phyloP scores from a whole-genome alignment of 2,113 vertebrate genomes.

The Spea multiplicata region DNA sequence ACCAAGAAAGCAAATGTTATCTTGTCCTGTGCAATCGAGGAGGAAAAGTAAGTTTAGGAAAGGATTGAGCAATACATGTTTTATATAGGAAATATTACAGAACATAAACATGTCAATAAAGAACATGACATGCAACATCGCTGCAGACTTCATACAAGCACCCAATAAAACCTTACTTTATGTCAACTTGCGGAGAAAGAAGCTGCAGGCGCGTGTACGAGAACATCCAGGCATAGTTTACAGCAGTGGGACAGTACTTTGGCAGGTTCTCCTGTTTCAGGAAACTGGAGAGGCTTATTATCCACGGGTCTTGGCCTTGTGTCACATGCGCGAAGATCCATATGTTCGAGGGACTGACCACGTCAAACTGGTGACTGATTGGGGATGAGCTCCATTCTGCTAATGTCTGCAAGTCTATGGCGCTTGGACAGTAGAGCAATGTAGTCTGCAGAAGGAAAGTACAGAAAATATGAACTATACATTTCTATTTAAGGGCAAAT shows the following conservation, averaged over 20 bases:
- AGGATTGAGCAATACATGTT: no score
- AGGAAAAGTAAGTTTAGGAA: no score
- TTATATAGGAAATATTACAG: no score
- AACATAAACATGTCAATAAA: no score
- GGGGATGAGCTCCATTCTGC: constrained; percentile 97
- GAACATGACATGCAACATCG: no score
- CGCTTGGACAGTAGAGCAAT: constrained; percentile 91
- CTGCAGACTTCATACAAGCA: no score
- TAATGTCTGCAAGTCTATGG: constrained; percentile 90
- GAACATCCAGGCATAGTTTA: constrained; percentile 97
- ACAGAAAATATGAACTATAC: constrained; percentile 1
- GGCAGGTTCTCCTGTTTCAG: constrained; percentile 94
- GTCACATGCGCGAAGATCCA: constrained; percentile 99
- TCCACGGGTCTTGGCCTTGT: constrained; percentile 97
- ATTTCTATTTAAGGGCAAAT: no score
- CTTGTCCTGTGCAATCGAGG: no score
- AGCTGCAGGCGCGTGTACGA: constrained; percentile 92
- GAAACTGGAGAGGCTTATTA: constrained; percentile 97
- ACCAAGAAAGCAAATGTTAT: background rate
- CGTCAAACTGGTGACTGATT: constrained; percentile 97
- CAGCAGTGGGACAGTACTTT: constrained; percentile 89
- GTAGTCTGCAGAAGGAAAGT: constrained; percentile 71
- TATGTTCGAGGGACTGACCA: constrained; percentile 95
- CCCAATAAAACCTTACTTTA: constrained; percentile 79
- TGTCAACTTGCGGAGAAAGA: constrained; percentile 94